These are phyloP conservation scores for Cantharis flavilabris DNA, from an alignment of 2,888 invertebrate genomes.

Conservation along the genomic window DNA sequence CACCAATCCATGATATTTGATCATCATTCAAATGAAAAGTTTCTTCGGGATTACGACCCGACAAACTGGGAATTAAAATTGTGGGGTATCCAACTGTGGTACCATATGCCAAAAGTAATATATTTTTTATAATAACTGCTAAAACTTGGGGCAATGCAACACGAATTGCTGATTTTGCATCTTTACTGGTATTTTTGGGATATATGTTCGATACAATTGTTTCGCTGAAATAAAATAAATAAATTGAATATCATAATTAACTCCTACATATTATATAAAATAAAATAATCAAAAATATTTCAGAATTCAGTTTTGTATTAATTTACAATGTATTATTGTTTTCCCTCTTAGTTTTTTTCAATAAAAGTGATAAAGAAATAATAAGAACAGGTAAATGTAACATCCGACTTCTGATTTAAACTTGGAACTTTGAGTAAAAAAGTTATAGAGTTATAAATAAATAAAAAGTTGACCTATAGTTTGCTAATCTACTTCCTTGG, in stretches of 20 bases:
- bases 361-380: too few species aligned
- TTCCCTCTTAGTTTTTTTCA: too few species aligned
- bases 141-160: constrained; percentile 71
- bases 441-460: neutral
- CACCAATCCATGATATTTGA: constrained; percentile 77
- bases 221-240: neutral
- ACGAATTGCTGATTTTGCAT: constrained; percentile 29
- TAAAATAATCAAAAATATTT: too few species aligned
- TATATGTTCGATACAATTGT: neutral
- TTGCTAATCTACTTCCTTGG: neutral
- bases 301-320: too few species aligned
- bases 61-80: constrained; percentile 76
- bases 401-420: too few species aligned
- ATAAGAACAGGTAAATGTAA: too few species aligned
- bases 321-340: too few species aligned
- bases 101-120: constrained; percentile 75
- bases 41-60: constrained; percentile 53
- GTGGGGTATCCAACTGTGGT: constrained; percentile 82
- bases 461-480: neutral
- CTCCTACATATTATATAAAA: too few species aligned
- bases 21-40: constrained; percentile 61
- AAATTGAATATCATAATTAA: too few species aligned
- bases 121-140: constrained; percentile 79
- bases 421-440: neutral
- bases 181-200: neutral